Base-by-base conservation (phyloP, 1,140 invertebrate genomes). In the Bathynomus jamesi region DNA sequence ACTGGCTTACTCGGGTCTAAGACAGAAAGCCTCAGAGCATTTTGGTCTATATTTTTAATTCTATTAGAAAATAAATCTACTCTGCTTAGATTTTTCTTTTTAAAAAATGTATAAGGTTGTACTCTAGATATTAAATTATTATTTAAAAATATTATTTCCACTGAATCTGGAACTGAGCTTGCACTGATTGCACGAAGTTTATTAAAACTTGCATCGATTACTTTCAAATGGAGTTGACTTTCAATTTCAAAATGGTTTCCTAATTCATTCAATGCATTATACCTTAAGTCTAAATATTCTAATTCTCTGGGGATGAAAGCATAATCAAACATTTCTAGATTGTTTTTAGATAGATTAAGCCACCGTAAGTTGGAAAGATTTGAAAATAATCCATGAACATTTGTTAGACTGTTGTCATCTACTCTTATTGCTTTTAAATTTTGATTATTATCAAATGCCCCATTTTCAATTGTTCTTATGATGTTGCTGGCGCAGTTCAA, bases 341-440 rank as follows among this genome's bases (percentile, higher is more conserved):
- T 87, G 84, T 96, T 96, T 79, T 93, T 91, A 69, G 92, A 95
- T 74, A 96, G 91, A 80, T 96, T 96, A 61, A 96, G 83, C 91
- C 92, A 94, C 30, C 94, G 88, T 74, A 96, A 85, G 83, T 91
- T 92, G 53, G 91, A 90, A 71, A 96, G 84, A 79, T 93, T 92
- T 0, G 88, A 87, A 80, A 96, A 94, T 27, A 95, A 85, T 7
- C 90, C 91, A 60, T 87, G 87, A 61, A 96, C 94, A 78, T 93
- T 90, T 46, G 88, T 89, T 74, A 96, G 83, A 80, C 90, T 88
- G 85, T 96, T 96, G 40, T 91, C 90, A 82, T 96, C 93, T 32
- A 96, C 82, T 25, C 93, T 85, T 71, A 96, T 91, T 2, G 92
- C 92, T 81, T 94, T 90, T 29, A 96, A 84, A 80, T 93, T 91